A percentile compares a stretch with the other conserved stretches of the same genome.
Conservation (phyloP, 2,888 invertebrate genomes). For the Noctua pronuba region DNA sequence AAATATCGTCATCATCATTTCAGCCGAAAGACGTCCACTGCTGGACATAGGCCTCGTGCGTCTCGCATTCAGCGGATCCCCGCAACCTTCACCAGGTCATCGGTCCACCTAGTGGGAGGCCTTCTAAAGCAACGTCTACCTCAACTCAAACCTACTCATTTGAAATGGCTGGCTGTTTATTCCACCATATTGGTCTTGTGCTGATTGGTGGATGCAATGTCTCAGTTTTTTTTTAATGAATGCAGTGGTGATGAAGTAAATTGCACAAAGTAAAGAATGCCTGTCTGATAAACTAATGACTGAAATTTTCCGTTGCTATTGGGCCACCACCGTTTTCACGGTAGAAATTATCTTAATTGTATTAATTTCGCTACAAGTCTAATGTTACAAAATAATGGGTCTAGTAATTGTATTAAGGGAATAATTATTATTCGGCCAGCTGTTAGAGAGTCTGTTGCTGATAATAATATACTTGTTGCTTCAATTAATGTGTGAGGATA, state of each 20-base stretch:
- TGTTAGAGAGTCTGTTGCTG: constrained; percentile 35
- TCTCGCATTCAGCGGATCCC: too few species aligned
- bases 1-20: too few species aligned
- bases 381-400: constrained; percentile 40
- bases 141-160: not conserved
- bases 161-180: not conserved
- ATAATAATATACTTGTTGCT: constrained; percentile 48
- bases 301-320: not conserved
- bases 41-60: too few species aligned
- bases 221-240: not conserved
- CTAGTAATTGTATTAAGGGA: constrained; percentile 46
- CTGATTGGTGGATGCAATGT: too few species aligned
- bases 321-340: too few species aligned
- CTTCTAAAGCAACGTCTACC: too few species aligned
- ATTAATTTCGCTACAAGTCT: constrained; percentile 63
- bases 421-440: constrained; percentile 38
- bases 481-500: constrained; percentile 32
- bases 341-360: constrained; percentile 35
- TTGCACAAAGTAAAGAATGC: not conserved
- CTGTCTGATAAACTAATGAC: not conserved
- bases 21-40: too few species aligned
- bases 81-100: too few species aligned
- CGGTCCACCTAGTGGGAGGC: too few species aligned
- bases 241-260: not conserved
- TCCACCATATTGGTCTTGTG: not conserved